Percentiles rank a stretch among this genome's conserved stretches.
These are phyloP conservation scores for Torymus tubicola DNA, from an alignment of 2,888 invertebrate genomes.

Conservation along the genomic window DNA sequence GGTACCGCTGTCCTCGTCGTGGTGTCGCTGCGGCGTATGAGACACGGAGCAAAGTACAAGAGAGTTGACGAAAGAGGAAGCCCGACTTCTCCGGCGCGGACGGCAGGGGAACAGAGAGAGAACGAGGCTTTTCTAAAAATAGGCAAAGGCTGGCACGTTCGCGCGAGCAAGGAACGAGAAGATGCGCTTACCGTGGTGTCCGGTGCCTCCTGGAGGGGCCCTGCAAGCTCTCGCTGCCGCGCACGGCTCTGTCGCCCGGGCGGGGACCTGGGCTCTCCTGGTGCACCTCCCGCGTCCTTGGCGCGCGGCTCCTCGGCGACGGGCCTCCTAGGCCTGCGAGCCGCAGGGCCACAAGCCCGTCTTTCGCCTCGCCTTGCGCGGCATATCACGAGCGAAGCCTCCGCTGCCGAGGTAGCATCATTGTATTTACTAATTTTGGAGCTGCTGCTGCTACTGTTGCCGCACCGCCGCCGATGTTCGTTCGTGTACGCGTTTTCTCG, in stretches of 20 bases:
- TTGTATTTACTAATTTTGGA: constrained; percentile 76
- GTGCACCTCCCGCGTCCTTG: too few species aligned
- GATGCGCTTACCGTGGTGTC: constrained; percentile 14
- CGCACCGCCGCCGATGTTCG: constrained; percentile 5
- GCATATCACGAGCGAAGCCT: constrained; percentile 68
- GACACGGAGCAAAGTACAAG: too few species aligned
- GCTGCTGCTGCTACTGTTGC: constrained; percentile 49
- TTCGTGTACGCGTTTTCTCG: background rate
- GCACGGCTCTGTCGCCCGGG: too few species aligned
- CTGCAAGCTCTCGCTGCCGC: too few species aligned
- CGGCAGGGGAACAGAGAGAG: background rate
- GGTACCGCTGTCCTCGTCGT: too few species aligned
- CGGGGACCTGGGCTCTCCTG: too few species aligned
- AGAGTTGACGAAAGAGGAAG: too few species aligned
- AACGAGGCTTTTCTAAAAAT: constrained; percentile 20
- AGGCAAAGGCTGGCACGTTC: background rate
- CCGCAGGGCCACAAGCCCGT: constrained; percentile 50
- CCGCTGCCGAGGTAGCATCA: constrained; percentile 69
- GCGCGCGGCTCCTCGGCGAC: too few species aligned
- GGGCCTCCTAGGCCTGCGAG: constrained; percentile 41
- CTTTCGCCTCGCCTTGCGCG: constrained; percentile 61
- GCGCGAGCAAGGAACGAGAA: background rate
- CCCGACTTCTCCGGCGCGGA: too few species aligned
- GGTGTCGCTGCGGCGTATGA: background rate
- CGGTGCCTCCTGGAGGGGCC: background rate